These are phyloP conservation scores for Biston betularia DNA, from an alignment of 2,888 invertebrate genomes.

Conservation along the genomic window DNA sequence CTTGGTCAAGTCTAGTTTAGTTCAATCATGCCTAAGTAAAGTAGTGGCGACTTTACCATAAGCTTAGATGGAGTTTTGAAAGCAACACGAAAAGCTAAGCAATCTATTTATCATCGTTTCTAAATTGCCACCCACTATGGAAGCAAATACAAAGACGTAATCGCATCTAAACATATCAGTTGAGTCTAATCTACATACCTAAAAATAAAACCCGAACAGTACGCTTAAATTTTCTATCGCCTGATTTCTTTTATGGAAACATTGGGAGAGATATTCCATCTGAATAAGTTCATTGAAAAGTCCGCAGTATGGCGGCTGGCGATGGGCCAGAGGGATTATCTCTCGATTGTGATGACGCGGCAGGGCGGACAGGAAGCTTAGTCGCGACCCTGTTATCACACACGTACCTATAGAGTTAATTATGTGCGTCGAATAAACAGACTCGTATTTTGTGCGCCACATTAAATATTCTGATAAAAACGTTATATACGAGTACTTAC, in stretches of 20 bases:
- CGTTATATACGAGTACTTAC: too few species aligned
- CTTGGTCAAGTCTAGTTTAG: too few species aligned
- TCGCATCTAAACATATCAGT: background rate
- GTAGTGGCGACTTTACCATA: too few species aligned
- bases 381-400: constrained; percentile 65
- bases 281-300: constrained; percentile 83
- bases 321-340: constrained; percentile 80
- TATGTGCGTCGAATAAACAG: constrained; percentile 45
- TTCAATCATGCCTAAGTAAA: too few species aligned
- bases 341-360: constrained; percentile 80
- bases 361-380: constrained; percentile 60
- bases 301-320: constrained; percentile 83
- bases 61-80: too few species aligned
- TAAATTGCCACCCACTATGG: too few species aligned
- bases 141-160: too few species aligned
- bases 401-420: constrained; percentile 59
- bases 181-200: background rate
- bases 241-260: constrained; percentile 82
- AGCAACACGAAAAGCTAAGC: too few species aligned
- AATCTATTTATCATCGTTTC: too few species aligned
- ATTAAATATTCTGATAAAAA: too few species aligned
- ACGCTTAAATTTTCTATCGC: constrained; percentile 71
- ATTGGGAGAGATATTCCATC: constrained; percentile 83
- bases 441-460: background rate
- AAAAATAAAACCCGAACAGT: constrained; percentile 54